Evolutionary conservation across 2,113 vertebrate species (phyloP).

Genomic region (Megalops atlanticus): DNA sequence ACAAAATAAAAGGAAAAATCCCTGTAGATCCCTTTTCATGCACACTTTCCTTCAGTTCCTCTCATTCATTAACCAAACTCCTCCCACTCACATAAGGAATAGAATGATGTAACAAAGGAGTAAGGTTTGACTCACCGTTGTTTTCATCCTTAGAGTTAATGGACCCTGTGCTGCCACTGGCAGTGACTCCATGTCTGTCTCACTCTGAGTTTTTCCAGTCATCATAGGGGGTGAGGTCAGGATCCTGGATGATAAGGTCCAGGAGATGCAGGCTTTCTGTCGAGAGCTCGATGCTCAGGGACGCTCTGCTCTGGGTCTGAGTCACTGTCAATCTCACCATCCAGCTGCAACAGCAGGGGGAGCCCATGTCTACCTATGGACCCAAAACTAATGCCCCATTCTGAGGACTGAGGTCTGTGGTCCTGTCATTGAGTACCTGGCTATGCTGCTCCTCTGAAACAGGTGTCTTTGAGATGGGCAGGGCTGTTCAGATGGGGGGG

Average conservation of each 20-base stretch:
- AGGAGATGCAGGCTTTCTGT: constrained; percentile 45
- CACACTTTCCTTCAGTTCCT: no score
- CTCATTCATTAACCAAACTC: no score
- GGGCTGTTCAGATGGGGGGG: constrained; percentile 80
- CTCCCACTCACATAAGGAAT: no score
- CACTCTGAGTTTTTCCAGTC: constrained; percentile 63
- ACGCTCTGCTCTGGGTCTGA: constrained; percentile 53
- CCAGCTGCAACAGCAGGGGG: not conserved
- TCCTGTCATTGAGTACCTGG: not conserved
- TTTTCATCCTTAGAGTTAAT: constrained; percentile 55
- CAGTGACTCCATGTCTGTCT: constrained; percentile 51
- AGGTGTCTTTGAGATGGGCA: constrained; percentile 75
- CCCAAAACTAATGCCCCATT: not conserved
- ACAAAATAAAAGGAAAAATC: no score
- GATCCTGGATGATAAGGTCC: constrained; percentile 25
- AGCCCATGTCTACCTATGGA: not conserved
- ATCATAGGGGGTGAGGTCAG: constrained; percentile 50
- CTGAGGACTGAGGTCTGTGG: not conserved
- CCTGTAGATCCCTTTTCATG: no score
- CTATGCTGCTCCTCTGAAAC: not conserved
- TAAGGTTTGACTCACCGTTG: constrained; percentile 66
- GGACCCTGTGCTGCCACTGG: constrained; percentile 44
- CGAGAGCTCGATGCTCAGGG: constrained; percentile 51
- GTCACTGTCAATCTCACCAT: constrained; percentile 35
- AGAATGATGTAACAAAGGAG: not conserved